Base-by-base conservation (phyloP, 2,113 vertebrate genomes). In the Mastomys coucha region DNA sequence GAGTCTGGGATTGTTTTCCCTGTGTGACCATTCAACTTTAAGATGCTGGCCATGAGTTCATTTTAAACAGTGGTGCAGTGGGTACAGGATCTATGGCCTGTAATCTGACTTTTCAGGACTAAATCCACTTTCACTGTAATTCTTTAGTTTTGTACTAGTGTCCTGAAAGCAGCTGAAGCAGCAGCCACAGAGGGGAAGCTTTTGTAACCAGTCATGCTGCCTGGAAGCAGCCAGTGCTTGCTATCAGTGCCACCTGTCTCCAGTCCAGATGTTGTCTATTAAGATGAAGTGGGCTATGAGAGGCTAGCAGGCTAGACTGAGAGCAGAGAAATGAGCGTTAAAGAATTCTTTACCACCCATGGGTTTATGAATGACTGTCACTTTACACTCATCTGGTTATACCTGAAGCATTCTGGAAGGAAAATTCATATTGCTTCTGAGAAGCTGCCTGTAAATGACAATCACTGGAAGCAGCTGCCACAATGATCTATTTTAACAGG, bases 401-500 rank as follows among this genome's bases (percentile, higher is more conserved):
- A 98, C 97, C 96, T 96, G 97, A 95, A 86, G 96, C 87, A 85
- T 92, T 95, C 93, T 96, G 95, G 96, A 84, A 98, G 60, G 80
- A 96, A 97, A 98, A 96, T 75, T 72, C 63, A 16, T 77, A 97
- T 97, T 85, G 82, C 84, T 82, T 93, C 81, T 76, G 51, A 92
- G 82, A 95, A 65, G 95, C 96, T 95, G 95, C 91, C 98, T 97
- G 97, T 98, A 97, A 65, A 76, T 93, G 96, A 92, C 80, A 96
- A 85, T 93, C 91, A 97, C 86, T 97, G 98, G 96, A 97, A 97
- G 93, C 94, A 96, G 51, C 77, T 94, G 97, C 89, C 89, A 93
- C 95, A 95, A 94, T 96, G 97, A 98, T 96, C 91, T 98, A 96
- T 98, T 98, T 98, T 98, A 98, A 98, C 89, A 89, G 94, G 53